Base-by-base conservation (phyloP, 1,140 invertebrate species). In the Rhopalosiphum maidis region DNA sequence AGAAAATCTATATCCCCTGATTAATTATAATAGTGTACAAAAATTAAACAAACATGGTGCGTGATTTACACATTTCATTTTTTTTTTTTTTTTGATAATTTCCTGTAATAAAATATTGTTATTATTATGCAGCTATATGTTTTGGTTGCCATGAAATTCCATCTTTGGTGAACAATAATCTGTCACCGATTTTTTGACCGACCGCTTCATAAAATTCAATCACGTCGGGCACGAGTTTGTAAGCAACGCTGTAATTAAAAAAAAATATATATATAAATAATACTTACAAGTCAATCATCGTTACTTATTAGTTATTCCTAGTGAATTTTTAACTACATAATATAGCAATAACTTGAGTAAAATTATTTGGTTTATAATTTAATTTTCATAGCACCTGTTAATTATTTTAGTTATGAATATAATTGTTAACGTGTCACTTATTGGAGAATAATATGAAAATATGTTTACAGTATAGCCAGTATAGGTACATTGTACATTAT, bases 181-280 rank as follows among this genome's bases (percentile, higher is more conserved):
- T 83, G 93, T 95, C 95, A 3, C 93, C 95, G 68, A 95, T 95
- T 43, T 86, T 94, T 43, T 93, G 90, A 22, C 94, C 94, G 23
- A 92, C 30, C 22, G 94, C 91, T 91, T 94, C 94, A 89, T 95
- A 95, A 91, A 95, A 95, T 85, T 95, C 95, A 88, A 95, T 94
- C 86, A 94, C 94, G 8, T 94, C 93, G 15, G 95, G 94, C 22
- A 94, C 77, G 41, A 95, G 89, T 93, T 95, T 95, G 93, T 95
- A 95, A 22, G 94, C 94, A 22, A 94, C 94, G 1, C 95, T 95
- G 94, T 51, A 94, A 94, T 92, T 54, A 25, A 88, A 51, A n/a
- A 48, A 21, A 46, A 18, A 51, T 51, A 51, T 51, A 51, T 51
- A 25, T 55, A 55, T 55, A 55, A 55, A 68, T 68, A 83, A 83